Evolutionary conservation across 1,140 invertebrate species (phyloP), one percentile per base, ranked within the genome.

Genomic region (Pogonognathellus flavescens): DNA sequence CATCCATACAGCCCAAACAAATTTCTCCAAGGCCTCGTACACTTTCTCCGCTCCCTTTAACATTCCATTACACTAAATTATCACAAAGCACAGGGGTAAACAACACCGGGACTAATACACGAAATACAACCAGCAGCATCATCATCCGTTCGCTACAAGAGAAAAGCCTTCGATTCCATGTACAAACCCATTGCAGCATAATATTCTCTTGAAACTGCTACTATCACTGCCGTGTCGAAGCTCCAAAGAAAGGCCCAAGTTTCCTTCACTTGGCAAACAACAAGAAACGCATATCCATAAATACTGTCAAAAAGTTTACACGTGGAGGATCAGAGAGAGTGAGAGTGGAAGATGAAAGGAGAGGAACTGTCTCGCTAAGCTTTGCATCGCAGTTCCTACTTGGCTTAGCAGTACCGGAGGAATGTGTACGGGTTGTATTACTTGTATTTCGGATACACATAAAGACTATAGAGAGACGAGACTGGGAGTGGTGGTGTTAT

Each of bases 261-360:
- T 60, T 20, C 9, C 59, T 18, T 60, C 59, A 18, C 18, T 60
- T 60, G 59, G 59, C 59, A 60, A 60, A 60, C 59, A 60, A 60
- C 18, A 60, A 18, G n/a, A 60, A 60, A 60, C 18, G 18, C 59
- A 60, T 60, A 60, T 60, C 59, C 59, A 66, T 50, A 80, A 80
- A 80, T 80, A 52, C 11, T 52, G 76, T 80, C 16, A 52, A 16
- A 50, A 52, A 80, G 52, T 50, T 55, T 10, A 70, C 10, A 11
- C 18, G 62, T 11, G 31, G 13, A 11, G n/a, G 31, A 49, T 18
- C 14, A 49, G 25, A 41, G 76, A 3, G 53, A 13, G 11, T 11
- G 16, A 20, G 80, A 57, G 20, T 7, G n/a, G 55, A 20, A 22
- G 81, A 60, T 20, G 3, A 20, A n/a, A 22, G n/a, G 49, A 10